Evolutionary conservation across 2,888 invertebrate genomes (phyloP), one percentile per base, ranked within the genome.

Genomic region (Eristalis pertinax): DNA sequence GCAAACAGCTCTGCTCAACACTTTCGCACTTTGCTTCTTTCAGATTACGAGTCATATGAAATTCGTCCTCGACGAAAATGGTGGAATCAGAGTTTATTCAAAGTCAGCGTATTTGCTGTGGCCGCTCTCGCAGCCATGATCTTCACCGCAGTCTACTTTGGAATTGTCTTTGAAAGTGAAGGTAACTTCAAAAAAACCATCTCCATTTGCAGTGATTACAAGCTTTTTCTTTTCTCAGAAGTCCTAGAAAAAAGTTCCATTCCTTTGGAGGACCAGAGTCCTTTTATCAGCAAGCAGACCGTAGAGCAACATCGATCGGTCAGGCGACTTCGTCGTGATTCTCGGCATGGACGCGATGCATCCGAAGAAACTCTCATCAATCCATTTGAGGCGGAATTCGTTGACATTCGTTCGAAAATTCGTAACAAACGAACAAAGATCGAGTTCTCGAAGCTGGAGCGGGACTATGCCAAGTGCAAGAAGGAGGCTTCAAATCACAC

Each of bases 401-500:
- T 89, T 19, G 84, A 89, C 11, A 83, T 92, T 11, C 91, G 91
- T 41, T 82, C 90, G 0, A 91, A 89, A 72, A 89, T 92, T 29
- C 89, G 92, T 2, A 90, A 89, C 68, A 92, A 92, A 41, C 90
- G 92, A 11, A 90, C 90, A 0, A 89, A 89, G 56, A 89, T 89
- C 7, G 91, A 91, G 1, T 81, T 93, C 0, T 89, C 84, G 19
- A 90, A 90, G 41, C 85, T 93, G 56, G 90, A 93, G 67, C 83
- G 58, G 10, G 92, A 92, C 24, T 93, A 91, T 73, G 85, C 87
- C 15, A 90, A 91, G 3, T 93, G 92, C 77, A 92, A 91, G 84
- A 90, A 91, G 43, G 90, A 91, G 32, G 89, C 91, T 0, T 60
- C 58, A 4, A 74, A 76, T 26, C 88, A 90, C 4, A 89, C 89